Percentiles rank a stretch among this genome's conserved stretches.
Evolutionary conservation across 2,888 invertebrate genomes (phyloP).

Genomic region (Drosophila kokeensis): DNA sequence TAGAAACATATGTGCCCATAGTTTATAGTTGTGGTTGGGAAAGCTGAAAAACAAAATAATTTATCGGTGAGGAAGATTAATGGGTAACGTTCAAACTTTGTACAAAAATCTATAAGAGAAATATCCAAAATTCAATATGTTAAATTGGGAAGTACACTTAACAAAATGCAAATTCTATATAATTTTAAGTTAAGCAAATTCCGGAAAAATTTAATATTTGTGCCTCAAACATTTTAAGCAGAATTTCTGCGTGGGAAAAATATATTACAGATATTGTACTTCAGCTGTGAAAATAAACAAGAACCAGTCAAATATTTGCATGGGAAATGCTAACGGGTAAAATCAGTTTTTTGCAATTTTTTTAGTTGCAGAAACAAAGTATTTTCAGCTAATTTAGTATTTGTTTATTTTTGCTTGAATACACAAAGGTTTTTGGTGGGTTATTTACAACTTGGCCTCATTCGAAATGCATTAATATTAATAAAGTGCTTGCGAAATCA

Average conservation of each 20-base stretch:
- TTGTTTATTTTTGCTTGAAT: background rate
- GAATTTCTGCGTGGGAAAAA: background rate
- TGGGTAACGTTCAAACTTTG: background rate
- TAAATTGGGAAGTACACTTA: background rate
- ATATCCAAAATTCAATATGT: background rate
- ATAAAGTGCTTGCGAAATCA: background rate
- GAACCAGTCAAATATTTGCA: conserved; percentile 12
- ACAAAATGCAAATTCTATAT: background rate
- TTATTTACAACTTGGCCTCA: background rate
- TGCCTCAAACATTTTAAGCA: background rate
- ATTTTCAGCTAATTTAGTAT: background rate
- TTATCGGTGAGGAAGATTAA: conserved; percentile 25
- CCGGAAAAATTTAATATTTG: conserved; percentile 4
- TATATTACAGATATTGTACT: background rate
- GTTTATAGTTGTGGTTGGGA: conserved; percentile 1
- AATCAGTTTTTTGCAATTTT: background rate
- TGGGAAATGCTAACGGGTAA: conserved; percentile 1
- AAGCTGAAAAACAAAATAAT: background rate
- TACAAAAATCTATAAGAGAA: background rate
- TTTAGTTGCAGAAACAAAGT: background rate
- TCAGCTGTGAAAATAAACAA: conserved; percentile 1
- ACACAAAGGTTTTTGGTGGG: background rate
- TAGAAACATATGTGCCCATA: conserved; percentile 2
- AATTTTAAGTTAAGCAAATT: conserved; percentile 6
- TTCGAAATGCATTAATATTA: background rate